These are phyloP conservation scores for Scaptomyza caliginosa DNA, from an alignment of 2,888 invertebrate species.

Conservation along the genomic window DNA sequence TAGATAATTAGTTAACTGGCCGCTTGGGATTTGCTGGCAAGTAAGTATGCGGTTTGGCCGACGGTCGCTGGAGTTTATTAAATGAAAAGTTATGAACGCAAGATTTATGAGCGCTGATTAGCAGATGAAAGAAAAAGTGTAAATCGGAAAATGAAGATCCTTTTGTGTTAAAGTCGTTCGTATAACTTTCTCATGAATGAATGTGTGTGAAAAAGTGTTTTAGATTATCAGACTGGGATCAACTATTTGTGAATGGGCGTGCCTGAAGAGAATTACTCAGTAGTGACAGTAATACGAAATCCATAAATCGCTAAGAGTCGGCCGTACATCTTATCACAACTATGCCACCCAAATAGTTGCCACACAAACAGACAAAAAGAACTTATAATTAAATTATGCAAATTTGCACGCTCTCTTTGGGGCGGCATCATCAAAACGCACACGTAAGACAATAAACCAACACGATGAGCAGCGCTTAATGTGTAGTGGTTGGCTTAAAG, in stretches of 20 bases:
- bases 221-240: slow-evolving; percentile 15
- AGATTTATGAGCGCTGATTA: slow-evolving; percentile 67
- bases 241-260: slow-evolving; percentile 5
- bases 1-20: slow-evolving; percentile 73
- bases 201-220: slow-evolving; percentile 64
- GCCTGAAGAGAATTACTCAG: slow-evolving; percentile 20
- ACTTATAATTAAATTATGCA: slow-evolving; percentile 78
- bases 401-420: slow-evolving; percentile 56
- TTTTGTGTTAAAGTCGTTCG: slow-evolving; percentile 28
- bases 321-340: slow-evolving; percentile 63
- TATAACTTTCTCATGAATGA: slow-evolving; percentile 65
- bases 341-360: slow-evolving; percentile 60
- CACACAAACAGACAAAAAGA: slow-evolving; percentile 47
- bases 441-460: slow-evolving; percentile 44
- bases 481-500: slow-evolving; percentile 24
- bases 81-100: slow-evolving; percentile 76
- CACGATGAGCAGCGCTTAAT: slow-evolving; percentile 28
- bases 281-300: slow-evolving; percentile 38
- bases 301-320: slow-evolving; percentile 60
- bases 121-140: slow-evolving; percentile 52
- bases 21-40: slow-evolving; percentile 36
- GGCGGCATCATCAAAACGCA: slow-evolving; percentile 56
- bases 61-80: slow-evolving; percentile 69
- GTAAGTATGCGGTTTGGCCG: slow-evolving; percentile 49
- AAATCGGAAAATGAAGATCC: slow-evolving; percentile 42